Conservation (phyloP, 1,140 invertebrate species). For the Chironomus tepperi region DNA sequence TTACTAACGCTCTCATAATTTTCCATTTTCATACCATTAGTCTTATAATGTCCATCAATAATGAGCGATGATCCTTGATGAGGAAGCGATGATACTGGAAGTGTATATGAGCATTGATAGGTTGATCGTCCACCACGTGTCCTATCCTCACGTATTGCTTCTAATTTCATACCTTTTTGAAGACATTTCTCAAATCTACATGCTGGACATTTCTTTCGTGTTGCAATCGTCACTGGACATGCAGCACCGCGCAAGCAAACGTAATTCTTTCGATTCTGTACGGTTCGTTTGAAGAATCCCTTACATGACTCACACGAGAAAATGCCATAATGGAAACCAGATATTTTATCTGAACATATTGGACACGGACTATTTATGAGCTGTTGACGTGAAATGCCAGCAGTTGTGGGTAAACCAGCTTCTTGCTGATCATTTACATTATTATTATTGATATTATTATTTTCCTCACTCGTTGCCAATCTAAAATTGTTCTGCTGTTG, state of each 20-base stretch:
- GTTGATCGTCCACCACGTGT: constrained; percentile 90
- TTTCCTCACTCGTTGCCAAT: background rate
- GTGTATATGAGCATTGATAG: constrained; percentile 85
- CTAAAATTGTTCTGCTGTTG: constrained; percentile 10
- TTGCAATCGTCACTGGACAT: constrained; percentile 85
- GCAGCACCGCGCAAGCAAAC: constrained; percentile 83
- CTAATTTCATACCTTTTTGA: constrained; percentile 92
- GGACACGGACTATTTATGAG: constrained; percentile 78
- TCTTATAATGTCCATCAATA: background rate
- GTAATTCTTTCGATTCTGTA: constrained; percentile 96
- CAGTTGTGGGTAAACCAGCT: constrained; percentile 36
- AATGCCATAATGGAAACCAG: constrained; percentile 92
- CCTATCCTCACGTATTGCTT: constrained; percentile 91
- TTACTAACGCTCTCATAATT: background rate
- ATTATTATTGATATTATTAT: constrained; percentile 2
- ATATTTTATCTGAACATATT: constrained; percentile 91
- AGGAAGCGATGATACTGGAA: constrained; percentile 55
- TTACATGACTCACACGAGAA: constrained; percentile 97
- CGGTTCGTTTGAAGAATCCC: constrained; percentile 96
- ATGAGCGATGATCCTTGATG: background rate
- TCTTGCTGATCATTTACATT: constrained; percentile 29
- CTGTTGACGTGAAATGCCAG: constrained; percentile 78
- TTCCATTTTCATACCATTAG: background rate
- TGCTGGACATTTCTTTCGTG: constrained; percentile 92
- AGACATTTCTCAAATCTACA: constrained; percentile 97